Conservation (phyloP, 2,113 vertebrate genomes). For the Toxostoma redivivum region DNA sequence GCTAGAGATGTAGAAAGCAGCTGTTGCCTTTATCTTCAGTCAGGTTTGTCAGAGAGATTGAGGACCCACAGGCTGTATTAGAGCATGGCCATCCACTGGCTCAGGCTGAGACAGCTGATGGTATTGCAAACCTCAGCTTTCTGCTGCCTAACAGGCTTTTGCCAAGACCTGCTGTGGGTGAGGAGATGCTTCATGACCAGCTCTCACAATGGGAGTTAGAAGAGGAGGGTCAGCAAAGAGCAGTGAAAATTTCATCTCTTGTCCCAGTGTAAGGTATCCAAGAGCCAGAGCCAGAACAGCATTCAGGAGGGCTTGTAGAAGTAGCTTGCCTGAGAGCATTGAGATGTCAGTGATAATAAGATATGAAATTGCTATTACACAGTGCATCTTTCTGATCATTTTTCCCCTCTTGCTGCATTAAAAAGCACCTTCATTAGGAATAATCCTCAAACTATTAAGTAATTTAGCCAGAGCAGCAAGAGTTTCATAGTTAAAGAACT, state of each 20-base stretch:
- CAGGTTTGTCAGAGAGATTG: background rate
- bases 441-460: background rate
- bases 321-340: background rate
- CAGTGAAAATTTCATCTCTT: background rate
- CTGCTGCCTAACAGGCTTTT: background rate
- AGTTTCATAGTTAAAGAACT: background rate
- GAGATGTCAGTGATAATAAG: background rate
- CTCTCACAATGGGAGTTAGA: accelerated
- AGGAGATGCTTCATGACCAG: background rate
- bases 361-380: background rate
- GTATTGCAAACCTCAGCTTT: background rate
- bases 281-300: background rate
- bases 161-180: background rate
- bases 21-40: background rate
- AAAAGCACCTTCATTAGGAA: background rate
- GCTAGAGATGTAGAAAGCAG: background rate
- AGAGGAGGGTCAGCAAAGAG: background rate
- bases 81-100: background rate
- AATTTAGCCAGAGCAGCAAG: background rate
- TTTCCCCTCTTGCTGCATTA: background rate
- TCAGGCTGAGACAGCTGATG: background rate
- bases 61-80: background rate
- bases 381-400: background rate
- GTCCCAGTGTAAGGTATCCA: background rate
- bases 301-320: background rate